Evolutionary conservation across 2,888 invertebrate genomes (phyloP), one percentile per base, ranked within the genome.

Genomic region (Dysmachus trigonus): DNA sequence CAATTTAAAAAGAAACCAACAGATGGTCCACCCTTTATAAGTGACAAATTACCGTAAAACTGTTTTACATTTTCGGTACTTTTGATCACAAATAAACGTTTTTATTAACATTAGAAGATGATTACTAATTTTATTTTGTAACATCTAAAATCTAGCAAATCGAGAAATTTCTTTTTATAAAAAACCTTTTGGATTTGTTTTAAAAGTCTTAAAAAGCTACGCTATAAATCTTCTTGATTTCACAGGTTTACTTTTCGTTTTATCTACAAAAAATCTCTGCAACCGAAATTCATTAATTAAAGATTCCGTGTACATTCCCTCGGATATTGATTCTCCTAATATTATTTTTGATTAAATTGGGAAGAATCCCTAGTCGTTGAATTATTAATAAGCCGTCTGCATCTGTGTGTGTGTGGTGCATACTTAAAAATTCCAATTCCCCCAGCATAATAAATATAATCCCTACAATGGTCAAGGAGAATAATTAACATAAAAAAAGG

Each of bases 281-380:
- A 62, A n/a, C 27, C 6, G 27, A 77, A 77, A 77, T 41, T 77
- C 77, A 79, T 38, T 76, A 79, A 79, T 79, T 79, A 79, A 79
- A 51, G 79, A 79, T 79, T 79, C 79, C 51, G 22, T 79, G 79
- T 79, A 79, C 79, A 51, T 47, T 51, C 51, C 47, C 31, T 41
- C 15, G 51, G 51, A 79, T 79, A 47, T 79, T 51, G 51, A 35
- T 51, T 79, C 31, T 35, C 51, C 79, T 79, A 79, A 79, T 83
- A 83, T 83, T 72, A 82, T 83, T 83, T 83, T 83, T 83, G 83
- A 83, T 83, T 83, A 83, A 83, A 83, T 83, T 83, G n/a, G 81
- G 38, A 82, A 35, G 82, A 82, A 62, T 83, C 72, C 72, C 71
- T 72, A 31, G 31, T 30, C 38, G 83, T 83, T 83, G 83, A 83